Evolutionary conservation across 2,797 vertebrate genomes (phyloP).

Genomic region (Bovichtus variegatus): DNA sequence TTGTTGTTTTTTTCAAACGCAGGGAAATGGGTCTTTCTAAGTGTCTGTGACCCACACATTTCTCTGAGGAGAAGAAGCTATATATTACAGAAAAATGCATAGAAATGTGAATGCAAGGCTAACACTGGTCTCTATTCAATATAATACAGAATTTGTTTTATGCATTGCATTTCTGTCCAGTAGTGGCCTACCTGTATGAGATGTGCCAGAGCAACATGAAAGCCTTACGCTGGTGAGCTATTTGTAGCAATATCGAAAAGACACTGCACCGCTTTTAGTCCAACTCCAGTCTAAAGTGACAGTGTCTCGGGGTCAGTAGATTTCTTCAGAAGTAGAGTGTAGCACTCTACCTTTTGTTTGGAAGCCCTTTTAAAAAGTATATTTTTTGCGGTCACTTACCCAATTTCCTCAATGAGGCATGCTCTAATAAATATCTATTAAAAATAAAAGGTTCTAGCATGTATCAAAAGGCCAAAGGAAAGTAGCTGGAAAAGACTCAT

Average conservation of each 20-base stretch:
- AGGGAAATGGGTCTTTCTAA: constrained; percentile 68
- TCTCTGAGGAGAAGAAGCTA: constrained; percentile 73
- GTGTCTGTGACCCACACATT: constrained; percentile 55
- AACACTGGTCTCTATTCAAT: constrained; percentile 76
- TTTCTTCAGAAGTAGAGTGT: constrained; percentile 38
- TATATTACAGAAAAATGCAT: constrained; percentile 57
- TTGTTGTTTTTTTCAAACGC: constrained; percentile 57
- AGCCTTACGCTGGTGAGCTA: constrained; percentile 66
- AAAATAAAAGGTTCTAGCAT: constrained; percentile 62
- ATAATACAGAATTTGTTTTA: constrained; percentile 62
- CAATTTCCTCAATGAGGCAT: constrained; percentile 71
- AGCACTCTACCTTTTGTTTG: constrained; percentile 48
- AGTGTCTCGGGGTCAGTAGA: constrained; percentile 55
- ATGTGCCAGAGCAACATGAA: constrained; percentile 66
- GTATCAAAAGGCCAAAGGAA: constrained; percentile 84
- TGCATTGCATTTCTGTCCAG: constrained; percentile 72
- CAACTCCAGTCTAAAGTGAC: constrained; percentile 28
- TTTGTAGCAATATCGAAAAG: constrained; percentile 64
- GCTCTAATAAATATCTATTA: constrained; percentile 56
- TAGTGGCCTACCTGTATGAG: constrained; percentile 68
- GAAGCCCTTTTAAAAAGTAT: constrained; percentile 60
- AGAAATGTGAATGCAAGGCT: constrained; percentile 80
- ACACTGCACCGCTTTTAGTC: constrained; percentile 49
- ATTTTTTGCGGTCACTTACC: constrained; percentile 61
- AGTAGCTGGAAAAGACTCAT: constrained; percentile 74